Evolutionary conservation across 2,797 vertebrate species (phyloP), one percentile per base, ranked within the genome.

Genomic region (Enteromius viviparus): DNA sequence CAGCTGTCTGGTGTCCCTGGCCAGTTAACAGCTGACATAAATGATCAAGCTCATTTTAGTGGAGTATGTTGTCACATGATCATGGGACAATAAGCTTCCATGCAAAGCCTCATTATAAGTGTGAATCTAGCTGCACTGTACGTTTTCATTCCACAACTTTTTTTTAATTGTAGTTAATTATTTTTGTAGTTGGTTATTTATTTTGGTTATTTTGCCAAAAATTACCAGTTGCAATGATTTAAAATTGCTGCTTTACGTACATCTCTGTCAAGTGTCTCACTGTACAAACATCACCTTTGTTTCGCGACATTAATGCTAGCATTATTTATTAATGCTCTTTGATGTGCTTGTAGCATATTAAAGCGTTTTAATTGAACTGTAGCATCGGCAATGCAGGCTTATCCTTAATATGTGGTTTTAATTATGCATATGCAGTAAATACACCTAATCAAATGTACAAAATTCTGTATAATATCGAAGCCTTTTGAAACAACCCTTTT

Each of bases 311-410:
- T 83, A 76, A 68, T 80, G 66, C 89, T 84, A 82, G 87, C 88
- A 78, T 89, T 90, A 92, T 91, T 93, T 91, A 91, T 91, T 90
- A 81, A 42, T 75, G 70, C 53, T 92, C 37, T 15, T 85, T 84
- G 76, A 85, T 84, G 65, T 78, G 84, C 85, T 90, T 83, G 90
- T 89, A 93, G 92, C 92, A 93, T 94, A 92, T 93, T 90, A 92
- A 94, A 91, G 94, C 92, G 89, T 90, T 92, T 92, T 90, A 92
- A 89, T 94, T 86, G 87, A 91, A 91, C 91, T 90, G 93, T 94
- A 94, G 93, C 92, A 91, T 91, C 89, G 93, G 92, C 89, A 94
- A 89, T 93, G 92, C 90, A 94, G 93, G 94, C 94, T 96, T 96
- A 91, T 94, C 87, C 92, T 88, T 89, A 93, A 94, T 92, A 90